Evolutionary conservation across 2,797 vertebrate species (phyloP), one percentile per base, ranked within the genome.

Genomic region (Anolis apletophallus): DNA sequence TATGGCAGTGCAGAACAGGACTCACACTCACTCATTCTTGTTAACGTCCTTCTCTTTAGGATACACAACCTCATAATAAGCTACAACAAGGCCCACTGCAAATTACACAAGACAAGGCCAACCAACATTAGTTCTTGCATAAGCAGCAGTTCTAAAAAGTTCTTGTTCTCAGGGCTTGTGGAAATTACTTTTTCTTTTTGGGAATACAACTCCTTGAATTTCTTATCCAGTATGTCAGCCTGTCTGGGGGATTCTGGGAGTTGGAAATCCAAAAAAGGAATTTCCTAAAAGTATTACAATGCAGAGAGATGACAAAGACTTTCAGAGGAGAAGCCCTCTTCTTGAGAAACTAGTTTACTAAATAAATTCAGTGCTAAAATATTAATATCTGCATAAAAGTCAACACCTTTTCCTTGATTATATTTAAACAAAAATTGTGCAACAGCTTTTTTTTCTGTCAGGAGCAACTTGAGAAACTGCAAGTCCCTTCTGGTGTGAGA

Each of bases 391-490:
- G 83, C 85, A 91, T 93, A 90, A 88, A 88, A 92, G 90, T 73
- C 82, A 71, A 54, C 79, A 88, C 83, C 32, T 0, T 88, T 92
- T 84, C 88, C 87, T 85, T 88, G 81, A 78, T 73, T 57, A 78
- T 88, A 84, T 73, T 89, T 88, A 90, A 92, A 50, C 87, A 55
- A 72, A 89, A 94, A 95, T 93, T 93, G 90, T 81, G 61, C 88
- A 94, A 95, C 93, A 96, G 96, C 40, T 40, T 40, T 40, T 40
- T 40, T 40, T 40, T 40, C 2, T 40, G 40, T 5, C 40, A 40
- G 40, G 5, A 40, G 40, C 40, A 2, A 40, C n/a, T 40, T 40
- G 40, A 40, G 40, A 40, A 40, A 40, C 40, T 40, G 40, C 40
- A 40, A 40, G 40, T 40, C 40, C 2, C 40, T 40, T 40, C 40